These are phyloP conservation scores for Dromas ardeola DNA, from an alignment of 2,113 vertebrate species.

Conservation along the genomic window DNA sequence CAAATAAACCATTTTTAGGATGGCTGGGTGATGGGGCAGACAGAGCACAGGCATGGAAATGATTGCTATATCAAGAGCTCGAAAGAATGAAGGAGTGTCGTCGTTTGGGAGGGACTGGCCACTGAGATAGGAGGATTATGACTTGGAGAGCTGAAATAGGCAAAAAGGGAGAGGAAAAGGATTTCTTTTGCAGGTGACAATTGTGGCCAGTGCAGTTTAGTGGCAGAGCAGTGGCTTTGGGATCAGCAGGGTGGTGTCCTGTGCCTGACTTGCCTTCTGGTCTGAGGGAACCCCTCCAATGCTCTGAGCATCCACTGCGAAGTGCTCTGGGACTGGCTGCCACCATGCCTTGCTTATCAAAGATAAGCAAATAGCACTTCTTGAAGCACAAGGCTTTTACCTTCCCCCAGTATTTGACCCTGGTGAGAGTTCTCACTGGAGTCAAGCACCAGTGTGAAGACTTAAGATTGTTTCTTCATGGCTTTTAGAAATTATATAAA, in stretches of 20 bases:
- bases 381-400: not conserved
- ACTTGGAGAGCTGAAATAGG: not conserved
- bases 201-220: not conserved
- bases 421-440: not conserved
- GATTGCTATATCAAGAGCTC: not conserved
- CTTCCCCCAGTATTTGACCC: not conserved
- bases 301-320: not conserved
- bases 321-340: not conserved
- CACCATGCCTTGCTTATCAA: not conserved
- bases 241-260: not conserved
- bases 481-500: not conserved
- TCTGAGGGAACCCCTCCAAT: not conserved
- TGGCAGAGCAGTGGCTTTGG: not conserved
- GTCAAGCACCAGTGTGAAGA: not conserved
- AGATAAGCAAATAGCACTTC: not conserved
- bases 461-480: not conserved
- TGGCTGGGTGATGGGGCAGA: not conserved
- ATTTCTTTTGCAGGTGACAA: not conserved
- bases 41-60: not conserved
- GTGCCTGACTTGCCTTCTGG: not conserved
- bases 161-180: not conserved
- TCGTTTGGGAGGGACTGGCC: not conserved
- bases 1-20: slow-evolving; percentile 6
- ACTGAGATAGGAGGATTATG: not conserved
- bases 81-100: not conserved